Conservation (phyloP, 1,140 invertebrate species). For the Brachionus asplanchnoidis region DNA sequence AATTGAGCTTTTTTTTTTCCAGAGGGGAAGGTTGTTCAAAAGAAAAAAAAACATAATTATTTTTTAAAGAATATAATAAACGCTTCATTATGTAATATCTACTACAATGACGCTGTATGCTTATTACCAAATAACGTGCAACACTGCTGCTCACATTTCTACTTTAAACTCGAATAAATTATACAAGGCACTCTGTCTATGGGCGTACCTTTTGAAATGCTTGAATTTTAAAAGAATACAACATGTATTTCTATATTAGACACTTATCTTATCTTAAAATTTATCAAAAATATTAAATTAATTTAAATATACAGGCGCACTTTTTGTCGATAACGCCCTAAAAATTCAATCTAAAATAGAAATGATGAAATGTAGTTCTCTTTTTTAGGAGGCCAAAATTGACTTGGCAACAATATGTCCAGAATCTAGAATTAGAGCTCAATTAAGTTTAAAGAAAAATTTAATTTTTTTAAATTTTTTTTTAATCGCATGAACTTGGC, state of each 20-base stretch:
- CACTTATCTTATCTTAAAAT: background rate
- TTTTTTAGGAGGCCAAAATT: background rate
- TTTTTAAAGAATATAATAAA: background rate
- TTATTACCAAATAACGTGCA: conserved; percentile 1
- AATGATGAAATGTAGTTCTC: background rate
- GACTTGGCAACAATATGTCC: background rate
- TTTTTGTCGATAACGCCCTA: background rate
- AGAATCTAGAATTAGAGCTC: background rate
- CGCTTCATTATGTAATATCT: background rate
- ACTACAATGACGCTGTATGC: background rate
- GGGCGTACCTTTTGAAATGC: background rate
- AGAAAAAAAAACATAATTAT: background rate
- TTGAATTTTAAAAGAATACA: background rate
- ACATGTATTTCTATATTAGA: background rate
- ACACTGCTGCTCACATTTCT: background rate
- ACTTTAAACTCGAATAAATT: background rate
- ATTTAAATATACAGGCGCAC: background rate
- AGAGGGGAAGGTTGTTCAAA: background rate
- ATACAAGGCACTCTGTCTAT: background rate
- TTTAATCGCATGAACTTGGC: background rate
- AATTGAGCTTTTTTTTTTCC: background rate
- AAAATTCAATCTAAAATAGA: background rate
- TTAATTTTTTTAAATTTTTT: background rate
- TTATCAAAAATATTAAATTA: background rate
- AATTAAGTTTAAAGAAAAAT: background rate